A percentile compares a stretch with the other conserved stretches of the same genome.
Evolutionary conservation across 2,888 invertebrate species (phyloP).

Genomic region (Orthosia gothica): DNA sequence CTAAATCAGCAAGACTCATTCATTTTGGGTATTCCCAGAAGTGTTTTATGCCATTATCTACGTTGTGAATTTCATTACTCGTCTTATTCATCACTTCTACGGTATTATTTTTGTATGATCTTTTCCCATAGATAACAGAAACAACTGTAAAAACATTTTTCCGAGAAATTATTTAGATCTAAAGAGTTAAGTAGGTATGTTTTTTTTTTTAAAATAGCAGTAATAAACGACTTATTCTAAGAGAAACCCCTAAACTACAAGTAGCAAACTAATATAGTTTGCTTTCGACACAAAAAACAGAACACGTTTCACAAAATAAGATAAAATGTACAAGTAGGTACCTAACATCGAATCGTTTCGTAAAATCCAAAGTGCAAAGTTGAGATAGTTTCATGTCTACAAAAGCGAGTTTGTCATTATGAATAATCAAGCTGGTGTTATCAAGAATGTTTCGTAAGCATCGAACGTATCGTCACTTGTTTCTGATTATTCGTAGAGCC

Average conservation of each 20-base stretch:
- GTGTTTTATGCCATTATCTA: not conserved
- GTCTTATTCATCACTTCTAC: not conserved
- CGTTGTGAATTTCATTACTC: too few relatives aligned
- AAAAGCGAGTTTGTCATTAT: constrained; percentile 37
- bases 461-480: not conserved
- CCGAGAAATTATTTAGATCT: not conserved
- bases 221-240: not conserved
- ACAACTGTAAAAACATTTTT: not conserved
- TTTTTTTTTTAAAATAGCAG: not conserved
- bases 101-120: too few relatives aligned
- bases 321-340: constrained; percentile 8
- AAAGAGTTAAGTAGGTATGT: not conserved
- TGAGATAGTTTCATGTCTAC: constrained; percentile 35
- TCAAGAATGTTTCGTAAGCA: constrained; percentile 39
- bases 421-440: constrained; percentile 46
- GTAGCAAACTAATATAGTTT: not conserved
- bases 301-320: constrained; percentile 29
- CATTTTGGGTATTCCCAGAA: not conserved
- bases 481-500: not conserved
- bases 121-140: not conserved
- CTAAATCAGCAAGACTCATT: not conserved
- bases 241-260: not conserved
- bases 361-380: constrained; percentile 55
- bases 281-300: constrained; percentile 17
- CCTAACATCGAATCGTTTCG: constrained; percentile 28